A percentile compares a stretch with the other conserved stretches of the same genome.
These are phyloP conservation scores for Archips xylosteana DNA, from an alignment of 2,888 invertebrate genomes.

Conservation along the genomic window DNA sequence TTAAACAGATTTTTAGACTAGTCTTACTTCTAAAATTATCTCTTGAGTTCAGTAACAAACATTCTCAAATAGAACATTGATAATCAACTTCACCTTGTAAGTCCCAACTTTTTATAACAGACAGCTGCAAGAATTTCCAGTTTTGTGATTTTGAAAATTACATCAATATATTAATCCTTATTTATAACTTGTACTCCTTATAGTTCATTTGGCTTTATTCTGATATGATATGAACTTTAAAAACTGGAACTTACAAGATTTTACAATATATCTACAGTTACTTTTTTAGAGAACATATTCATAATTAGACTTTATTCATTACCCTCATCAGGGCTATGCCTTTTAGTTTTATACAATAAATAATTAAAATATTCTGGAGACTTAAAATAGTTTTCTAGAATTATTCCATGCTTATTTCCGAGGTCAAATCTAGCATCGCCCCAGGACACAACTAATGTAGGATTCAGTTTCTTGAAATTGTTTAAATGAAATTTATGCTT, in stretches of 20 bases:
- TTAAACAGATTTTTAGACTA: background rate
- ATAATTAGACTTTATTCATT: slow-evolving; percentile 34
- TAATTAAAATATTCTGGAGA: slow-evolving; percentile 75
- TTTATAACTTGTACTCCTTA: too few species aligned
- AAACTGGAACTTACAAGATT: too few species aligned
- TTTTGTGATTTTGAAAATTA: too few species aligned
- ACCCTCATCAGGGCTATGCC: slow-evolving; percentile 45
- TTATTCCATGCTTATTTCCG: slow-evolving; percentile 72
- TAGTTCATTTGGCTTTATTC: too few species aligned
- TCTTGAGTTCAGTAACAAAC: background rate
- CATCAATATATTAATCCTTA: too few species aligned
- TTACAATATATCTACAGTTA: too few species aligned
- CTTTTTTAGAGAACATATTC: background rate
- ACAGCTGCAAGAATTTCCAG: too few species aligned
- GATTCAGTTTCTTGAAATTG: slow-evolving; percentile 70
- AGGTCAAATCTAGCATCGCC: slow-evolving; percentile 72
- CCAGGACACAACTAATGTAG: slow-evolving; percentile 70
- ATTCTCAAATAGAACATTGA: too few species aligned
- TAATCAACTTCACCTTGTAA: background rate
- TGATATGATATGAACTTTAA: too few species aligned
- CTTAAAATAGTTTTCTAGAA: slow-evolving; percentile 75
- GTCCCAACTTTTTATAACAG: too few species aligned
- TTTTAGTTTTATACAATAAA: slow-evolving; percentile 62
- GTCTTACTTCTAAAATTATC: background rate
- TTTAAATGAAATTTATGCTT: slow-evolving; percentile 72